phyloP scores from a whole-genome alignment of 2,888 invertebrate genomes.

The Neoitamus cyanurus region DNA sequence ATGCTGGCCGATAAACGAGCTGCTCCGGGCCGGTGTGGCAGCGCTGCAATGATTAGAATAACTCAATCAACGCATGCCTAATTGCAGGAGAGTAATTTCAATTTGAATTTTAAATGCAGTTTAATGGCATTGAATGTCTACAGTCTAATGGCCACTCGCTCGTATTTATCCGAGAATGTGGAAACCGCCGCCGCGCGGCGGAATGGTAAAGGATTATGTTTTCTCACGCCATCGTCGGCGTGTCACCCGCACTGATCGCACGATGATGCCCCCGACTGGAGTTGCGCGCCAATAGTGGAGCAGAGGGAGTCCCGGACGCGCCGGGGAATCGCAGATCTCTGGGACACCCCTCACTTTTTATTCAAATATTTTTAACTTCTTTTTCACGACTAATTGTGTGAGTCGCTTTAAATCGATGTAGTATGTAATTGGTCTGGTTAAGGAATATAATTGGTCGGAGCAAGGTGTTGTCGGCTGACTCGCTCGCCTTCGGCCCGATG shows the following conservation, averaged over 20 bases:
- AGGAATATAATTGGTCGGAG: constrained; percentile 42
- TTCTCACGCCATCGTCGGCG: constrained; percentile 33
- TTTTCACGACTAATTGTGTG: constrained; percentile 36
- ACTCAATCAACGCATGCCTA: constrained; percentile 42
- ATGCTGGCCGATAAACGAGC: constrained; percentile 38
- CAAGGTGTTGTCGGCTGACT: constrained; percentile 39
- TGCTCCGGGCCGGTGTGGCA: neutral
- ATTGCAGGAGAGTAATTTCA: constrained; percentile 25
- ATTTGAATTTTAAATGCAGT: constrained; percentile 43
- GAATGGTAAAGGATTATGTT: constrained; percentile 27
- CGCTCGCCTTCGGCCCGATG: constrained; percentile 32
- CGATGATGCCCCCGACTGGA: neutral
- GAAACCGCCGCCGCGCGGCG: neutral
- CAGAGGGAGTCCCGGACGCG: neutral
- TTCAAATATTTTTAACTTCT: constrained; percentile 32
- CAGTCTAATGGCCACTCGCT: constrained; percentile 2
- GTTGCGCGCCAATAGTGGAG: neutral
- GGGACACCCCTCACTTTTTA: constrained; percentile 19
- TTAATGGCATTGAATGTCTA: constrained; percentile 42
- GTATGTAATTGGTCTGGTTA: constrained; percentile 41
- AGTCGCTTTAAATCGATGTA: constrained; percentile 28
- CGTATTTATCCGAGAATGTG: constrained; percentile 11
- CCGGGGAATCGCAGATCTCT: neutral
- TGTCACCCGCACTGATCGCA: constrained; percentile 18
- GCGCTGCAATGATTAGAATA: constrained; percentile 24